Conservation (phyloP, 2,888 invertebrate species). For the Aphodius granarius region DNA sequence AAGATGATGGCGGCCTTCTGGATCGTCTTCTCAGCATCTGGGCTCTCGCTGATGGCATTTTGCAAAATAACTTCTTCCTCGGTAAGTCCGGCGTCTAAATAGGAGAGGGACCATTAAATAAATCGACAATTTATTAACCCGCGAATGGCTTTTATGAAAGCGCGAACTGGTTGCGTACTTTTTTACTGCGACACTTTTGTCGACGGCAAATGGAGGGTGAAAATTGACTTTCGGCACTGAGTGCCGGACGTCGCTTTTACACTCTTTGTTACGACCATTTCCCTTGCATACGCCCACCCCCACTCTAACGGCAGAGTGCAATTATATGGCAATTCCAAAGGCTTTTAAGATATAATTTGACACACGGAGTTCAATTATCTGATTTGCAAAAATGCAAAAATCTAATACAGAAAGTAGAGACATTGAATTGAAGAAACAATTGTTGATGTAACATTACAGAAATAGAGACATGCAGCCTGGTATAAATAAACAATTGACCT, state of each 20-base stretch:
- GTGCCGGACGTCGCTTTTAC: slow-evolving; percentile 45
- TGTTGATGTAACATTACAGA: neutral
- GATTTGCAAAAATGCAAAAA: too few relatives aligned
- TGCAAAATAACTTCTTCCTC: slow-evolving; percentile 88
- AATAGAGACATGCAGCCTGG: neutral
- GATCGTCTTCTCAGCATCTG: slow-evolving; percentile 72
- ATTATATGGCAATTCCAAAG: neutral
- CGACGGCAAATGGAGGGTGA: slow-evolving; percentile 52
- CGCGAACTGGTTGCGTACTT: neutral
- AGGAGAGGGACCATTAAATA: slow-evolving; percentile 11
- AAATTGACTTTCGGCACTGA: slow-evolving; percentile 53
- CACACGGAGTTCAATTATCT: neutral
- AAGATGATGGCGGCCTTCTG: slow-evolving; percentile 82
- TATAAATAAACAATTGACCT: neutral
- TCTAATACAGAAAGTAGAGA: too few relatives aligned
- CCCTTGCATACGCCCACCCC: neutral
- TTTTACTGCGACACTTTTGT: slow-evolving; percentile 31
- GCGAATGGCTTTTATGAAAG: slow-evolving; percentile 8
- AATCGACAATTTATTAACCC: slow-evolving; percentile 12
- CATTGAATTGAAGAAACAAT: neutral
- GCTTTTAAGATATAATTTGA: neutral
- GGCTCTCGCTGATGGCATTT: slow-evolving; percentile 79
- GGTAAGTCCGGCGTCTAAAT: slow-evolving; percentile 78
- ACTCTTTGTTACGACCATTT: slow-evolving; percentile 41
- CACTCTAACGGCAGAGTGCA: neutral